Evolutionary conservation across 2,797 vertebrate species (phyloP), one percentile per base, ranked within the genome.

Genomic region (Glossophaga mutica): DNA sequence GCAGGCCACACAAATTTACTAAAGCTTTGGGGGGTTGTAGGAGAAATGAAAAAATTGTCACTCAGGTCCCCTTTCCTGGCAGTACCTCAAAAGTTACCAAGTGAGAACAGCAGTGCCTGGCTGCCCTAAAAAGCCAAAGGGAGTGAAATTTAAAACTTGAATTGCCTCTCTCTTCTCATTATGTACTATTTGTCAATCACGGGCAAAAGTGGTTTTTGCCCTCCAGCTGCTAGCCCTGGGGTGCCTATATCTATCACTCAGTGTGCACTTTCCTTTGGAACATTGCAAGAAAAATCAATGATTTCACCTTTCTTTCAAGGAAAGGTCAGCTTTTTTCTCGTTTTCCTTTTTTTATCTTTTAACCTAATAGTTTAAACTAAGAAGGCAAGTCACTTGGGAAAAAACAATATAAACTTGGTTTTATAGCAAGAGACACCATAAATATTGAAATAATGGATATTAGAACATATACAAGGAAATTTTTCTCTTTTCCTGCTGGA

Each of bases 181-280:
- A 97, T 96, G 84, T 97, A 91, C 93, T 96, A 98, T 97, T 97
- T 98, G 97, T 97, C 97, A 96, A 97, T 97, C 95, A 96, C 6
- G 52, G 87, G 93, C 89, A 95, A 95, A 97, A 86, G 92, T 96
- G 79, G 29, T 65, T 94, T 97, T 84, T 95, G 86, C 95, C 95
- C 88, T 96, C 96, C 88, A 96, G 91, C 96, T 94, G 79, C 55
- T 84, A 94, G 90, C 95, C 94, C 96, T 73, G 34, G 90, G 90
- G 86, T 55, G 48, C 79, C 55, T 11, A 21, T 59, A 95, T 95
- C 96, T 59, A 95, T 94, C 95, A 94, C 77, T 93, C 70, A 48
- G 62, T 42, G 2, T 77, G 82, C 82, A 46, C 83, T 92, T 95
- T 87, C 71, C 78, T 93, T 71, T 67, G 77, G 48, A 95, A 78